These are phyloP conservation scores for Idaea straminata DNA, from an alignment of 2,888 invertebrate genomes.

Conservation along the genomic window DNA sequence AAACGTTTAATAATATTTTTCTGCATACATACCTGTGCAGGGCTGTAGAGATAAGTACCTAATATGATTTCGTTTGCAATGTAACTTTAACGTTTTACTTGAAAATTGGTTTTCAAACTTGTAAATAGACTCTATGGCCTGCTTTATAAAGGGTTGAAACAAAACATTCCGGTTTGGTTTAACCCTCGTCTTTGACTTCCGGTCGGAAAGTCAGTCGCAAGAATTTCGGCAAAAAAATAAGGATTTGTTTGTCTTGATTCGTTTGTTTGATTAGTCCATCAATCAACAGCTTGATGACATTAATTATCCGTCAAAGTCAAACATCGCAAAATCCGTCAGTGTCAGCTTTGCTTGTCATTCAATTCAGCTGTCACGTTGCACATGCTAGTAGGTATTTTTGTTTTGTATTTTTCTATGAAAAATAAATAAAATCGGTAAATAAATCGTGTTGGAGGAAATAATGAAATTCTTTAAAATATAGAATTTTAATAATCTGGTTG, in stretches of 20 bases:
- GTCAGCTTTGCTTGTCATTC: conserved; percentile 10
- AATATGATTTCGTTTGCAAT: too few species aligned
- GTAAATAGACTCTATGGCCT: too few species aligned
- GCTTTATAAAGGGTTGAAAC: too few species aligned
- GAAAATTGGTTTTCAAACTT: too few species aligned
- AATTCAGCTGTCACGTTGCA: neutral
- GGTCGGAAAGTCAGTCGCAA: neutral
- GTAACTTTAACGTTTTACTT: too few species aligned
- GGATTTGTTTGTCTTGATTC: neutral
- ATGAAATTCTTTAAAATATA: conserved; percentile 3
- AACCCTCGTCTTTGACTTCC: neutral
- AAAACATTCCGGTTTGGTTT: too few species aligned
- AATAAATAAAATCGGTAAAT: conserved; percentile 14
- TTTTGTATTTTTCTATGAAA: conserved; percentile 5
- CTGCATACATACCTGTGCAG: too few species aligned
- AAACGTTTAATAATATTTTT: too few species aligned
- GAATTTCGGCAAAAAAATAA: neutral
- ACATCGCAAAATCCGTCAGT: neutral
- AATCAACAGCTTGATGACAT: too few species aligned
- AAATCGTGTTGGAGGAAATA: neutral
- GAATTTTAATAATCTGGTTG: conserved; percentile 44
- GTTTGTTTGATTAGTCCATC: too few species aligned
- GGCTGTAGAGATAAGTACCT: too few species aligned
- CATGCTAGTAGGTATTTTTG: neutral
- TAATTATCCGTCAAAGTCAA: too few species aligned